A percentile compares a stretch with the other conserved stretches of the same genome.
Conservation (phyloP, 2,113 vertebrate species). For the Zosterops lateralis region DNA sequence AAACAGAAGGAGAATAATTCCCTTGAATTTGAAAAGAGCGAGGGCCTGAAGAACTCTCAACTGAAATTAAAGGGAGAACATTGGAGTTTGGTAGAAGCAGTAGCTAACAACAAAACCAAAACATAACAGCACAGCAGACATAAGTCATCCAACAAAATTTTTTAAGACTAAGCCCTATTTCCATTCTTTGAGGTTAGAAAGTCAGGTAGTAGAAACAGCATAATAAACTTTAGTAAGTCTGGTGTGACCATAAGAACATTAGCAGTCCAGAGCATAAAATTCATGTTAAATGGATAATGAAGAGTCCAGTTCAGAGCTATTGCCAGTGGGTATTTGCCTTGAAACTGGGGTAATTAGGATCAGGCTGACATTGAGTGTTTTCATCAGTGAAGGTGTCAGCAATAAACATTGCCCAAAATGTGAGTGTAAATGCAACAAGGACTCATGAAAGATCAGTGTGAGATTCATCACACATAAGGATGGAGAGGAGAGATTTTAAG, state of each 20-base stretch:
- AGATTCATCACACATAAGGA: not conserved
- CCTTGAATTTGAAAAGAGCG: not conserved
- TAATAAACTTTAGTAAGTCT: not conserved
- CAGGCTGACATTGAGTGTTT: not conserved
- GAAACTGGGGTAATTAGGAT: not conserved
- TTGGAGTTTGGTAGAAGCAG: not conserved
- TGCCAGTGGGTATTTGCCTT: not conserved
- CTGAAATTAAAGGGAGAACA: not conserved
- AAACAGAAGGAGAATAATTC: not conserved
- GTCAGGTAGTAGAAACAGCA: not conserved
- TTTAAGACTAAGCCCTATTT: not conserved
- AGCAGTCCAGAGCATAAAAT: not conserved
- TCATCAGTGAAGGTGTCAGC: not conserved
- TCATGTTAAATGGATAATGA: not conserved
- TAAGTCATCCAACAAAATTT: not conserved
- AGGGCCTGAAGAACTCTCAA: not conserved
- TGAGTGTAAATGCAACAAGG: not conserved
- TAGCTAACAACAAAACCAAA: not conserved
- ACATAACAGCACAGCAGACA: fast-evolving
- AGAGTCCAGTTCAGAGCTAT: not conserved
- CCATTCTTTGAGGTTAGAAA: not conserved
- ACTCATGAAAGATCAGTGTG: not conserved
- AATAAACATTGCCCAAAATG: not conserved
- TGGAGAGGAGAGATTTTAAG: not conserved
- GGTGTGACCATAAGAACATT: not conserved